phyloP scores from a whole-genome alignment of 2,888 invertebrate species.

The Slavum lentiscoides region DNA sequence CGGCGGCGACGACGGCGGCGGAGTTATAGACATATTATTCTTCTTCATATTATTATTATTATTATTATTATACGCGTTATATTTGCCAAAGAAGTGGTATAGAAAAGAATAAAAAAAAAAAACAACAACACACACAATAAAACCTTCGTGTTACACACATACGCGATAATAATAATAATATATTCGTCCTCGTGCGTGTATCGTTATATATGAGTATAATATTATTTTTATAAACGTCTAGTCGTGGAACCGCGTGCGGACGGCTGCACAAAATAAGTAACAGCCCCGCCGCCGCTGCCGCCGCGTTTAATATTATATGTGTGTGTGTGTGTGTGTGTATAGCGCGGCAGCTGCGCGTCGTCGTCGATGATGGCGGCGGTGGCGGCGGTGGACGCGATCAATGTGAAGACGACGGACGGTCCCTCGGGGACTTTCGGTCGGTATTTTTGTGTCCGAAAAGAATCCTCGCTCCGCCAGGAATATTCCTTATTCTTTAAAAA shows the following conservation, averaged over 20 bases:
- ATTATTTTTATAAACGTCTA: not conserved
- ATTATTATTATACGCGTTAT: not conserved
- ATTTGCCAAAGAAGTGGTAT: constrained; percentile 34
- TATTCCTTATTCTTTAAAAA: too few species aligned
- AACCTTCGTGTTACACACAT: not conserved
- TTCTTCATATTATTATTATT: too few species aligned
- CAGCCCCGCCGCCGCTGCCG: not conserved
- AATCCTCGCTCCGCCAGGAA: too few species aligned
- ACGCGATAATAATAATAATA: not conserved
- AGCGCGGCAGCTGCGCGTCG: constrained; percentile 11
- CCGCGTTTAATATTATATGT: too few species aligned
- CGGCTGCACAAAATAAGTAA: constrained; percentile 19
- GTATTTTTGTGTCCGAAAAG: too few species aligned
- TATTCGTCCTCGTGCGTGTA: too few species aligned
- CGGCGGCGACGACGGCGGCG: too few species aligned
- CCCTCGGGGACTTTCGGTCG: constrained; percentile 6
- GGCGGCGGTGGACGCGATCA: constrained; percentile 31
- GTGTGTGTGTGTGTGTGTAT: not conserved
- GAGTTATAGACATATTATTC: too few species aligned
- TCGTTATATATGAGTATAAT: not conserved
- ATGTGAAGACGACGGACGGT: constrained; percentile 11
- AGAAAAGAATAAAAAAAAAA: not conserved
- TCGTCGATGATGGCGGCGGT: constrained; percentile 20
- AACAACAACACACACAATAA: too few species aligned
- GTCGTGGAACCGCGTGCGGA: not conserved